Evolutionary conservation across 37 sponge, comb jelly and placozoan species (phyloP), one percentile per base, ranked within the genome.

Genomic region (Crambe crambe): DNA sequence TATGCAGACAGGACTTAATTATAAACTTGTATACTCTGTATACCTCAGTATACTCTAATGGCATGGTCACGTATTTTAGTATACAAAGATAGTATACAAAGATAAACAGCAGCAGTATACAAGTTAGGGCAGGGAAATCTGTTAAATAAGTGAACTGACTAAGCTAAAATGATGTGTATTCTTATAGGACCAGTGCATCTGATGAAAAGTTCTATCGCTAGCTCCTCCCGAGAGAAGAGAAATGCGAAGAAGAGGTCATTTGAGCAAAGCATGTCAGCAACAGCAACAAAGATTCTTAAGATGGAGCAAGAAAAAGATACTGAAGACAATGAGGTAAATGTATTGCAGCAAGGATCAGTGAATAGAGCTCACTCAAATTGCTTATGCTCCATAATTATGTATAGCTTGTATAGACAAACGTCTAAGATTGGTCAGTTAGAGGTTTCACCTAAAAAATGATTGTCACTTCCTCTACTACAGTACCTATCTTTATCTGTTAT

Each of bases 231-330:
- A 21, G 43, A 68, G 47, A 84, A 75, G 77, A 84, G 84, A 56
- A 68, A 76, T 56, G 86, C 74, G 8, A 86, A 37, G 34, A 86
- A 86, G 68, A 2, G 65, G 1, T 86, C 86, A 1, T 79, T 78
- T 65, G 80, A 86, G 42, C 68, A 74, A 21, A 47, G 43, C 26
- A 37, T 76, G 32, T 57, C 68, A 67, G 76, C 76, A 4, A 79
- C 68, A 17, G 54, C 86, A 23, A 56, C 79, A 29, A 85, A 85
- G 73, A 78, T 78, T 9, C 56, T 31, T 36, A 62, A 34, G 63
- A 39, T 72, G 79, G 73, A 78, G 62, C 62, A 70, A 21, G 72
- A 63, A 21, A 84, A 21, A 25, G 76, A 57, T 21, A 12, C 41
- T 4, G n/a, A 3, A 6, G 51, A 42, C 22, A 34, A 68, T 18